Evolutionary conservation across 1,140 invertebrate species (phyloP).

Genomic region (Sitophilus oryzae): DNA sequence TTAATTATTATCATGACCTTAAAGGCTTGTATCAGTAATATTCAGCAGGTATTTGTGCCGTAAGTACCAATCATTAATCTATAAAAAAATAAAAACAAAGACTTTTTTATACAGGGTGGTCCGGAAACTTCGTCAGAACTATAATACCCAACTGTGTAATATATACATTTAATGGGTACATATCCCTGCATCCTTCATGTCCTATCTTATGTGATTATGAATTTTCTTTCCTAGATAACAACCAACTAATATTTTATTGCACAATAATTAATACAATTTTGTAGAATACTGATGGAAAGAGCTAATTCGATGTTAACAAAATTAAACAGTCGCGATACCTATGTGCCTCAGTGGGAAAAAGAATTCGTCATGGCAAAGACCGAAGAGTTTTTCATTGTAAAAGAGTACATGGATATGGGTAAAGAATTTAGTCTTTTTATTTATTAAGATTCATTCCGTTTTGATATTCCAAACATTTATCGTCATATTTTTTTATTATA

Average conservation of each 20-base stretch:
- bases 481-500: not conserved
- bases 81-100: not conserved
- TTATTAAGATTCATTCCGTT: too few relatives aligned
- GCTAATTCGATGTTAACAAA: not conserved
- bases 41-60: slow-evolving; percentile 23
- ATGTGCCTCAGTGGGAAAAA: slow-evolving; percentile 31
- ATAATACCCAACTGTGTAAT: too few relatives aligned
- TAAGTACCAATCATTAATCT: slow-evolving; percentile 16
- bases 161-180: too few relatives aligned
- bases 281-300: not conserved
- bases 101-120: too few relatives aligned
- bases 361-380: slow-evolving; percentile 26
- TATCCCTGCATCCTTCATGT: too few relatives aligned
- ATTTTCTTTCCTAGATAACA: slow-evolving; percentile 1
- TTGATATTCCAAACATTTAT: too few relatives aligned
- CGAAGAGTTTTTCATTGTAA: slow-evolving; percentile 25
- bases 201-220: too few relatives aligned
- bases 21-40: slow-evolving; percentile 12
- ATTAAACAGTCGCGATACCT: not conserved
- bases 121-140: too few relatives aligned
- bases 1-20: slow-evolving; percentile 28
- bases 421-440: too few relatives aligned
- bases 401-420: slow-evolving; percentile 32
- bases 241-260: not conserved
- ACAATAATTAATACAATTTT: not conserved